Evolutionary conservation across 2,113 vertebrate genomes (phyloP).

Genomic region (Muscicapa adusta): DNA sequence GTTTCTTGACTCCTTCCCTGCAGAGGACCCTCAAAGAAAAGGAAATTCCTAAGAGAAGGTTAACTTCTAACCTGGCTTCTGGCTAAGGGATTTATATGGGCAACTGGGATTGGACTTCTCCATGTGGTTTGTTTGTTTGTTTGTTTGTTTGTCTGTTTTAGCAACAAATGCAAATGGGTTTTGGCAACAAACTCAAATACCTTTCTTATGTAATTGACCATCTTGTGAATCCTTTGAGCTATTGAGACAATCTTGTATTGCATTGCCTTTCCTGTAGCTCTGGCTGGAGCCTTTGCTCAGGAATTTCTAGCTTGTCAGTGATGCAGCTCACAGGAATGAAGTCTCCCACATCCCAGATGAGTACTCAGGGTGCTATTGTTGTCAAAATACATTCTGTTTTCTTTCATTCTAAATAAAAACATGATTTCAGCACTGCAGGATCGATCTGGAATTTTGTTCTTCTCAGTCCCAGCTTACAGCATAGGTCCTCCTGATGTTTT

Average conservation of each 20-base stretch:
- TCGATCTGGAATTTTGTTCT: neutral
- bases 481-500: neutral
- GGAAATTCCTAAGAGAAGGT: neutral
- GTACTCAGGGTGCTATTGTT: neutral
- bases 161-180: neutral
- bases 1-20: neutral
- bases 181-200: neutral
- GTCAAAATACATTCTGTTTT: neutral
- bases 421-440: neutral
- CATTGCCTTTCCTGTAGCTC: neutral
- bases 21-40: neutral
- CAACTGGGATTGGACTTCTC: neutral
- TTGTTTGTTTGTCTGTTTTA: neutral
- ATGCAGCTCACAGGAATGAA: neutral
- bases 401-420: neutral
- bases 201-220: neutral
- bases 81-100: accelerated
- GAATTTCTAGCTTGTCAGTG: neutral
- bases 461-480: neutral
- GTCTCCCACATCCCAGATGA: neutral
- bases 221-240: neutral
- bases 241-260: neutral
- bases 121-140: accelerated
- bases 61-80: neutral
- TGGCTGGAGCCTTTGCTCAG: neutral